Base-by-base conservation (phyloP, 2,797 vertebrate species). In the Mionectes olivaceus region DNA sequence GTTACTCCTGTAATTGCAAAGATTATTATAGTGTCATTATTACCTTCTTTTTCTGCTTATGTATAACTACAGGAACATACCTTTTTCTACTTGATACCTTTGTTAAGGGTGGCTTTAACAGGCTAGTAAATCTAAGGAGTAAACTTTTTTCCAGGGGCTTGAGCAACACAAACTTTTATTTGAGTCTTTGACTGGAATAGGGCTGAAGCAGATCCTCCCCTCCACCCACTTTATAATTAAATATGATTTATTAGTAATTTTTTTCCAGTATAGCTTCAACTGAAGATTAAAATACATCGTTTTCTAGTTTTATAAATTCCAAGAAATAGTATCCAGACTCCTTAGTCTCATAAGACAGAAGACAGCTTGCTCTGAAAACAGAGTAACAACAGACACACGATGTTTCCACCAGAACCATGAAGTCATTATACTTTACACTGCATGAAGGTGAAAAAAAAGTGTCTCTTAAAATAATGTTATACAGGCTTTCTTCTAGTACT, bases 401-500 rank as follows among this genome's bases (percentile, higher is more conserved):
- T 75, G 69, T 27, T 91, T 94, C 50, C 30, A 88, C 27, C 19
- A 87, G 44, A 32, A 79, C 25, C 41, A 28, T 61, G 9, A 70
- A 75, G 46, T 61, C 69, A 83, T 76, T 73, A 50, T 46, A 64
- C 4, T 61, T 84, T 47, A 87, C 39, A 63, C 22, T 69, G 32
- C 7, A 50, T 19, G 39, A 71, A 13, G 7, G 13, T 5, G 18
- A 2, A 5, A 3, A 3, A n/a, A 0, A 0, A 1, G 2, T 6
- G 11, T 3, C 25, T 77, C 83, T 74, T 39, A 83, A 79, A 91
- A 56, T 67, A 77, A 55, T 59, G 14, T 8, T 65, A 82, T 50
- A n/a, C 3, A 80, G 28, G 10, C 1, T 73, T 89, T 91, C 16
- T 59, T 85, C 28, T 49, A 75, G 23, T 39, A 56, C 47, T 47